phyloP scores from a whole-genome alignment of 1,140 invertebrate genomes.

The Drosophila pseudoobscura region DNA sequence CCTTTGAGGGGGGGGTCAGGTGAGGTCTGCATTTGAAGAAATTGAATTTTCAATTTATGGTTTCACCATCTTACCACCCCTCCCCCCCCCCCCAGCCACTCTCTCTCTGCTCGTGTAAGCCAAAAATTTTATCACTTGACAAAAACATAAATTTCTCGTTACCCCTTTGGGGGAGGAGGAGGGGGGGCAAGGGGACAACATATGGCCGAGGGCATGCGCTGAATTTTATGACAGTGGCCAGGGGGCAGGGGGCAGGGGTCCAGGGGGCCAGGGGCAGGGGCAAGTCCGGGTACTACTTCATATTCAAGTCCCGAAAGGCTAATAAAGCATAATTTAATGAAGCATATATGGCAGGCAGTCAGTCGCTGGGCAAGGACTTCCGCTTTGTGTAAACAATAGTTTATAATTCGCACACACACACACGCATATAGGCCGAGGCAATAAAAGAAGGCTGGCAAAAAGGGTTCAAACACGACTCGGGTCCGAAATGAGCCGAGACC shows the following conservation, averaged over 20 bases:
- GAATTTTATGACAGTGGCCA: constrained; percentile 44
- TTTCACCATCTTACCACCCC: constrained; percentile 58
- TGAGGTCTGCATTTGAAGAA: constrained; percentile 69
- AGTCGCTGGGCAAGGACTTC: constrained; percentile 72
- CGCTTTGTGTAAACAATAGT: constrained; percentile 81
- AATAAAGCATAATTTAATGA: constrained; percentile 82
- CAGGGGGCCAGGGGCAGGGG: not conserved
- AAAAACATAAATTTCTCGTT: constrained; percentile 79
- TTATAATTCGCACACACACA: constrained; percentile 68
- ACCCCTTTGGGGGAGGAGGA: constrained; percentile 16
- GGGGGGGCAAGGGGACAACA: not conserved
- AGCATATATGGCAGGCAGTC: constrained; percentile 59
- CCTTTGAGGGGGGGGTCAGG: constrained; percentile 30
- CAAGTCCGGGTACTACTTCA: constrained; percentile 60
- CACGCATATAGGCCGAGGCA: constrained; percentile 29
- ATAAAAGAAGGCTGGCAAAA: constrained; percentile 64
- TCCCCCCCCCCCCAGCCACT: not conserved
- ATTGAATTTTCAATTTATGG: constrained; percentile 81
- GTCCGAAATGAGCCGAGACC: constrained; percentile 46
- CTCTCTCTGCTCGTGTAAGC: constrained; percentile 71
- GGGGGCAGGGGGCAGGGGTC: constrained; percentile 28
- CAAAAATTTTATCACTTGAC: constrained; percentile 81
- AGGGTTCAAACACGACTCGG: constrained; percentile 48
- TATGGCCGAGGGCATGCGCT: constrained; percentile 26
- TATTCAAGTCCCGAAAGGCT: constrained; percentile 80